Evolutionary conservation across 2,797 vertebrate species (phyloP), one percentile per base, ranked within the genome.

Genomic region (Ctenosaura bakeri): DNA sequence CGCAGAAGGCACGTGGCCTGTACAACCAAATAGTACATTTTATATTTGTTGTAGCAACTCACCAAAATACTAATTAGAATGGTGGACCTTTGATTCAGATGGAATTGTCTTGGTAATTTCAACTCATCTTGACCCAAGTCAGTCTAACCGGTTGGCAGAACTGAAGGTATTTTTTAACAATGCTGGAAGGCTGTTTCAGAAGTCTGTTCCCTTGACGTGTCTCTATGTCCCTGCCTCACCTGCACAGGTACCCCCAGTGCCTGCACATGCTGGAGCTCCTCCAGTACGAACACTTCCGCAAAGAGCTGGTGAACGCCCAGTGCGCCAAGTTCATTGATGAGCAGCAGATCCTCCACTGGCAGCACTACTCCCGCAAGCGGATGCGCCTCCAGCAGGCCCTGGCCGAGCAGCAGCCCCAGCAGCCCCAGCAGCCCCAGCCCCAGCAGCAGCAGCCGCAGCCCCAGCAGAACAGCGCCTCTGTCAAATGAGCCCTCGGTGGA

Each of bases 291-390:
- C 99, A 99, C 94, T 99, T 99, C 97, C 97, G 99, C 62, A 99
- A 99, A 96, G 99, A 99, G 97, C 97, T 99, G 97, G 99, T 99
- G 54, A 99, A 99, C 22, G 98, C 99, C 32, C 99, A 99, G 96
- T 99, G 99, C 76, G 98, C 99, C 74, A 99, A 99, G 95, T 99
- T 99, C 93, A 99, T 99, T 5, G 99, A 99, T 0, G 99, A 99
- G 96, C 99, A 99, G 94, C 99, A 99, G 96, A 98, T 99, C 82
- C 98, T 99, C 62, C 99, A 99, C 96, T 99, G 99, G 99, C 99
- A 86, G 26, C 84, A 86, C 50, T 86, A 86, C 35, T 86, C 88
- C 69, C 96, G 99, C 87, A 99, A 99, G 87, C 98, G 99, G 83
- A 98, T 98, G 92, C 98, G 99, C 2, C 98, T 99, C 87, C 99